phyloP scores from a whole-genome alignment of 2,888 invertebrate genomes.

The Leptopilina drosophilae region DNA sequence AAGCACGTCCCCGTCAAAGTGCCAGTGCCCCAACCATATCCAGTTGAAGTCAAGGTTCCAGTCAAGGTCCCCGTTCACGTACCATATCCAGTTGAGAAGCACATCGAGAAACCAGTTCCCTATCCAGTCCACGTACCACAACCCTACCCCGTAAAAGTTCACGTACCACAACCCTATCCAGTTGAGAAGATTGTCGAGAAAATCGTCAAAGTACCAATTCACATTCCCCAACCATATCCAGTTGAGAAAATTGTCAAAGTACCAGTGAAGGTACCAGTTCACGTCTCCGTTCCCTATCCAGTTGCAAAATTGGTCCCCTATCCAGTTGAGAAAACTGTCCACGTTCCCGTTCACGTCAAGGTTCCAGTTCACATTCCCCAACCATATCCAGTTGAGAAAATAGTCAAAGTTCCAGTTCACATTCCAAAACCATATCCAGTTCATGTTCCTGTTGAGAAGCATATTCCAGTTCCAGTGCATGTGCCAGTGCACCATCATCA shows the following conservation, averaged over 20 bases:
- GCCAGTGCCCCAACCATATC: slow-evolving; percentile 84
- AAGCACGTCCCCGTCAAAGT: slow-evolving; percentile 74
- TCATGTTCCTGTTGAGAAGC: slow-evolving; percentile 78
- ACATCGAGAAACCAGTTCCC: slow-evolving; percentile 82
- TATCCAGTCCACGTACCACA: slow-evolving; percentile 86
- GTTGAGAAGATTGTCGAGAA: slow-evolving; percentile 83
- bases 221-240: slow-evolving; percentile 81
- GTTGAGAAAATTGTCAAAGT: slow-evolving; percentile 85
- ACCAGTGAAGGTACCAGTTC: slow-evolving; percentile 86
- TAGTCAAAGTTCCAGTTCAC: slow-evolving; percentile 85
- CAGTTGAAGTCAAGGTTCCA: slow-evolving; percentile 86
- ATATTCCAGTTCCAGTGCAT: slow-evolving; percentile 83
- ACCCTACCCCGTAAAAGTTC: slow-evolving; percentile 88
- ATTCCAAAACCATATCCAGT: slow-evolving; percentile 86
- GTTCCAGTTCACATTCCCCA: slow-evolving; percentile 78
- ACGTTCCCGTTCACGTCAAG: slow-evolving; percentile 80
- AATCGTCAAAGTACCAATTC: slow-evolving; percentile 79
- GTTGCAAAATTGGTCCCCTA: slow-evolving; percentile 87
- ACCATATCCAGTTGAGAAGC: slow-evolving; percentile 84
- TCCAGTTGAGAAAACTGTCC: slow-evolving; percentile 81
- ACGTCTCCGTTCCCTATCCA: slow-evolving; percentile 84
- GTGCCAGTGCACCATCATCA: slow-evolving; percentile 78
- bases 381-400: slow-evolving; percentile 84
- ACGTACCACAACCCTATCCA: slow-evolving; percentile 88
- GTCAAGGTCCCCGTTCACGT: slow-evolving; percentile 81